Evolutionary conservation across 2,113 vertebrate species (phyloP).

Genomic region (Fregata magnificens): DNA sequence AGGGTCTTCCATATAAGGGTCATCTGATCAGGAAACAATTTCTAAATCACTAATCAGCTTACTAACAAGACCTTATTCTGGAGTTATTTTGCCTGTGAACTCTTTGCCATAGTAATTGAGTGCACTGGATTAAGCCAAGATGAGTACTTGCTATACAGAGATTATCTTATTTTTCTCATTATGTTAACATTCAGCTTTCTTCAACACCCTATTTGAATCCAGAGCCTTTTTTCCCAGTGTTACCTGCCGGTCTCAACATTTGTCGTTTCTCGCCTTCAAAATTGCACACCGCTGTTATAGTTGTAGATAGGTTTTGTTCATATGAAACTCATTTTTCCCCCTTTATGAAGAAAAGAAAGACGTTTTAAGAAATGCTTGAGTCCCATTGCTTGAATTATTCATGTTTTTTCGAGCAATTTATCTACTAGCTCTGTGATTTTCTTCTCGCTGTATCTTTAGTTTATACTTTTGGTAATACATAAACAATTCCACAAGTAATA

Average conservation of each 20-base stretch:
- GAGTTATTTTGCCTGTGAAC: not conserved
- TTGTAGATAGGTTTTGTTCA: not conserved
- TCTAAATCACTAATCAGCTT: not conserved
- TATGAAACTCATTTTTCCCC: not conserved
- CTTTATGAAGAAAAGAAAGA: not conserved
- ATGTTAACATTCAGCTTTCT: not conserved
- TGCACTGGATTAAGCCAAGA: not conserved
- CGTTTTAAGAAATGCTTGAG: not conserved
- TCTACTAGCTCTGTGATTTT: not conserved
- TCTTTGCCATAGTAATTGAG: not conserved
- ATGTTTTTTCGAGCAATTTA: not conserved
- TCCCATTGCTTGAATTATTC: constrained; percentile 32
- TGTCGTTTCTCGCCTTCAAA: not conserved
- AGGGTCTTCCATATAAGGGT: not conserved
- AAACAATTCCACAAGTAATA: constrained; percentile 25
- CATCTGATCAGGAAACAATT: not conserved
- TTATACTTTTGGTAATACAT: not conserved
- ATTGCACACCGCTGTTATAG: not conserved
- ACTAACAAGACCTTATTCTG: not conserved
- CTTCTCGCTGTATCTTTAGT: not conserved
- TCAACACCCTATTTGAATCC: not conserved
- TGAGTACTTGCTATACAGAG: not conserved
- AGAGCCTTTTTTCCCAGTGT: not conserved
- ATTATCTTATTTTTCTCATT: not conserved
- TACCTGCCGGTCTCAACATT: not conserved